Evolutionary conservation across 2,113 vertebrate species (phyloP).

Genomic region (Neomonachus schauinslandi): DNA sequence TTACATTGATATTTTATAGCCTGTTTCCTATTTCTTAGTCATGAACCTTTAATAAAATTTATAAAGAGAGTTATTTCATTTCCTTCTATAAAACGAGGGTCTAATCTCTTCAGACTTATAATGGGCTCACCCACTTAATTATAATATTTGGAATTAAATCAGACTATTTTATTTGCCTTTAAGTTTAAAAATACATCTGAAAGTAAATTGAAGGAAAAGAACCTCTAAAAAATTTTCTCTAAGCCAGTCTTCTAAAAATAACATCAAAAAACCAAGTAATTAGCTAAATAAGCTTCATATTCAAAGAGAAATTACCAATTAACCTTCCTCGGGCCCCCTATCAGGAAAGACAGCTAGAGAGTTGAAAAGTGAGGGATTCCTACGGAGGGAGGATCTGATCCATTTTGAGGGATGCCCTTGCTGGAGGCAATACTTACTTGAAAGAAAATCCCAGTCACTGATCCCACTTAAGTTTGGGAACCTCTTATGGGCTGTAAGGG

Average conservation of each 20-base stretch:
- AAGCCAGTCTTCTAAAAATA: conserved; percentile 73
- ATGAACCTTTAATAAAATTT: conserved; percentile 1
- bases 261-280: conserved; percentile 72
- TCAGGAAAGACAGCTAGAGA: conserved; percentile 61
- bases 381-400: conserved; percentile 52
- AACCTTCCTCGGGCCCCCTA: conserved; percentile 66
- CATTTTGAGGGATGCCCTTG: conserved; percentile 67
- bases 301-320: conserved; percentile 80
- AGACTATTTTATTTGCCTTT: conserved; percentile 56
- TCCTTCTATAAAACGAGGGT: not conserved
- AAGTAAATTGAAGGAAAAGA: conserved; percentile 41
- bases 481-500: conserved; percentile 54
- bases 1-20: conserved; percentile 40
- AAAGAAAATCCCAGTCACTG: conserved; percentile 68
- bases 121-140: conserved; percentile 36
- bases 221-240: conserved; percentile 36
- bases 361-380: conserved; percentile 60
- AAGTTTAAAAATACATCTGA: conserved; percentile 60
- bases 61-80: not conserved
- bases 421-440: conserved; percentile 68
- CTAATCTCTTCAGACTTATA: conserved; percentile 3
- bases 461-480: conserved; percentile 63
- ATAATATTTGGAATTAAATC: conserved; percentile 60
- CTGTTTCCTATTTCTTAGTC: conserved; percentile 8
- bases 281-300: conserved; percentile 76